Base-by-base conservation (phyloP, 2,888 invertebrate species). In the Dolomedes plantarius region DNA sequence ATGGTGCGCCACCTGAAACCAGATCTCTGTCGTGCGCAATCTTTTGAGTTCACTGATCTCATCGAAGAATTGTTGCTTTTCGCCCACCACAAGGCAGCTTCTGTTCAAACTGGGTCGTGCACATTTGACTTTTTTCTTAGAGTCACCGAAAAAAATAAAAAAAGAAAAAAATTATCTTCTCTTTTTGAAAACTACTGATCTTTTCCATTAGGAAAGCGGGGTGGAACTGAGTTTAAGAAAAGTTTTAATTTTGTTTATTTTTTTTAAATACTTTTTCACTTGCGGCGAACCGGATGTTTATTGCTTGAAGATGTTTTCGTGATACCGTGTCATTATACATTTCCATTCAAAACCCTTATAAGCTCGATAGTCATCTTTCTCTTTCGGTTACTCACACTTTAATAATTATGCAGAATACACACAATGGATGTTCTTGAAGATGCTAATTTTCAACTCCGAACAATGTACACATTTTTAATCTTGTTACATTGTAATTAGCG, bases 101-200 rank as follows among this genome's bases (percentile, higher is more conserved):
- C 82, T 83, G 82, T 83, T 76, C 64, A 64, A 76, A 71, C 62
- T 76, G 76, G 82, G 82, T 71, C 82, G 82, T 71, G 71, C 28
- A 76, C 11, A 64, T 41, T 69, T 71, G 23, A 39, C 23, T 65
- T 64, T 71, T 46, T 68, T 65, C 31, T 74, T 29, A 29, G n/a
- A 16, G 16, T 31, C 16, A 41, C 56, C 23, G 29, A 71, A 75
- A 73, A 28, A 67, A n/a, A 39, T n/a, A n/a, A n/a, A n/a, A n/a
- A n/a, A n/a, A n/a, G n/a, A n/a, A n/a, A n/a, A n/a, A n/a, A n/a
- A n/a, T n/a, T n/a, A n/a, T n/a, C n/a, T n/a, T n/a, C n/a, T n/a
- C 69, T 79, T 27, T 62, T 46, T n/a, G 7, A 16, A 23, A 27
- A n/a, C 16, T 23, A 68, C n/a, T 68, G 68, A 7, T 68, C 23